Evolutionary conservation across 2,797 vertebrate genomes (phyloP).

Genomic region (Tenualosa thibaudeaui): DNA sequence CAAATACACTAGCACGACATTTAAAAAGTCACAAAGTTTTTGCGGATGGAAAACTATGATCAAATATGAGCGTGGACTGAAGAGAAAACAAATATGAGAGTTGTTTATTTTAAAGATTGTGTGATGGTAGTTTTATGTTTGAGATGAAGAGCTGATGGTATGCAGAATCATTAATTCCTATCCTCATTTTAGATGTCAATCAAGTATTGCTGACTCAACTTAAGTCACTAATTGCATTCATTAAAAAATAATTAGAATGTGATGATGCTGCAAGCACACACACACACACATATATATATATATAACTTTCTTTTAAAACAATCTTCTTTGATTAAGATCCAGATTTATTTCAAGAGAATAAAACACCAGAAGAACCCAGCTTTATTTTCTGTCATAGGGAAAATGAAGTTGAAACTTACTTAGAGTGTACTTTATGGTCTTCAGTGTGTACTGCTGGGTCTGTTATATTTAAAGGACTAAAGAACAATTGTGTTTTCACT

Average conservation of each 20-base stretch:
- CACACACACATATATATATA: conserved; percentile 51
- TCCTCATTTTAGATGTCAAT: conserved; percentile 59
- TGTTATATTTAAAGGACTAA: not conserved
- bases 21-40: not conserved
- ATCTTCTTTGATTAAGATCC: not conserved
- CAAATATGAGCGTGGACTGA: not conserved
- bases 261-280: conserved; percentile 69
- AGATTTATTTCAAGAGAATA: not conserved
- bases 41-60: not conserved
- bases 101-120: not conserved
- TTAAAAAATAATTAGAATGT: conserved; percentile 83
- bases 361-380: not conserved
- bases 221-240: conserved; percentile 77
- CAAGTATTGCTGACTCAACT: conserved; percentile 75
- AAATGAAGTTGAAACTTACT: not conserved
- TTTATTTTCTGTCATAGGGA: not conserved
- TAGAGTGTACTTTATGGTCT: not conserved
- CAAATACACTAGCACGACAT: not conserved
- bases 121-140: not conserved
- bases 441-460: not conserved
- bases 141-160: conserved; percentile 26
- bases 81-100: not conserved
- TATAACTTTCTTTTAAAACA: not conserved
- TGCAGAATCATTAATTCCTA: conserved; percentile 34
- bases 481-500: too few species aligned